Evolutionary conservation across 2,888 invertebrate species (phyloP).

Genomic region (Augochlorella aurata): DNA sequence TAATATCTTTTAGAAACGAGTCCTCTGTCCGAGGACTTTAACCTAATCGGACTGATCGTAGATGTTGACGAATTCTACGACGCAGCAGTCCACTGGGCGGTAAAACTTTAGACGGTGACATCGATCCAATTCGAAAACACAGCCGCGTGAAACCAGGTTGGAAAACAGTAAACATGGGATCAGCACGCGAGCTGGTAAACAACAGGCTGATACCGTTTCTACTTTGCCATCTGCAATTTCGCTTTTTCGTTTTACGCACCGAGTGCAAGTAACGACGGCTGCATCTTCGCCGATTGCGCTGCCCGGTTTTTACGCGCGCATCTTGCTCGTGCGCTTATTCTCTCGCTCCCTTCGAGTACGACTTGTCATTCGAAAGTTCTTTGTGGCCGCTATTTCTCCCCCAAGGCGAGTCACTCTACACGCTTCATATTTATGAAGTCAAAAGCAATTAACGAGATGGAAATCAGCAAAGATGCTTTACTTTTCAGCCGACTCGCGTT

Average conservation of each 20-base stretch:
- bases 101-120: background rate
- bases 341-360: background rate
- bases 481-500: background rate
- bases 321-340: background rate
- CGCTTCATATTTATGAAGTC: conserved; percentile 35
- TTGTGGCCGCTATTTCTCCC: background rate
- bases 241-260: conserved; percentile 3
- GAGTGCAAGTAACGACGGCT: conserved; percentile 23
- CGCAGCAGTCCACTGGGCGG: background rate
- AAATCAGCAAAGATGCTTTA: conserved; percentile 23
- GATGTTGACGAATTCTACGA: too few species aligned
- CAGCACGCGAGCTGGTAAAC: conserved; percentile 23
- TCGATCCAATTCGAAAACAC: background rate
- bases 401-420: background rate
- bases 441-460: conserved; percentile 47
- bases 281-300: conserved; percentile 26
- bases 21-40: too few species aligned
- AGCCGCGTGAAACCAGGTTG: background rate
- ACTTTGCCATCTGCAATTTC: background rate
- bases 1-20: too few species aligned
- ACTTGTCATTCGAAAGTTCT: conserved; percentile 14
- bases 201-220: conserved; percentile 25
- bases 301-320: conserved; percentile 16
- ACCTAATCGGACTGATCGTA: too few species aligned
- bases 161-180: conserved; percentile 26